Evolutionary conservation across 2,888 invertebrate genomes (phyloP), one percentile per base, ranked within the genome.

Genomic region (Drosophila picticornis): DNA sequence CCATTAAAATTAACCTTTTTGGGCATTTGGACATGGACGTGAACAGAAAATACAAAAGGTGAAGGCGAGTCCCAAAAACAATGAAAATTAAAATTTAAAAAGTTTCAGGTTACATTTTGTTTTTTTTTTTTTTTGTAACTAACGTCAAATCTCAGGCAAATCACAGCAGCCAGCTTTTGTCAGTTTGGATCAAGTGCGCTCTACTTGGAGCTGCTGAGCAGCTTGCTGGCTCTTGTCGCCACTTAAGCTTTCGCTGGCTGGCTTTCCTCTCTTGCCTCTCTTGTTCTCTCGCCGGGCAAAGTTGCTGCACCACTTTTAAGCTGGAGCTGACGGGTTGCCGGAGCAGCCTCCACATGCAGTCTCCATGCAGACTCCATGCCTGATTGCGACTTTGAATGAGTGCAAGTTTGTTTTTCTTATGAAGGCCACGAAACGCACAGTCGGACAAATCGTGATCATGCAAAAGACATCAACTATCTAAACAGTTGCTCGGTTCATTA

Each of bases 1-100:
- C 88, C 91, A 87, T 87, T 87, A 91, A 91, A 91, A 88, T 75
- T 84, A 88, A 87, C 90, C 87, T 87, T 80, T 90, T 83, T 59
- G 50, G 64, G 46, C 46, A 64, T 62, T 61, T 51, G 48, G 58
- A 11, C 36, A 61, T 64, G 60, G 59, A 70, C 56, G 53, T 61
- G 57, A 59, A 74, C 9, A 2, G 13, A 38, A 38, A 27, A 27
- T 29, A 27, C 46, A 68, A 46, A 50, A 78, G 59, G 58, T 70
- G 65, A 62, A 79, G 68, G 86, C 57, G 56, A 52, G 25, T 25
- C 13, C 2, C n/a, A n/a, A 19, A 50, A 60, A 25, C 38, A 69
- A 60, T 66, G 61, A 50, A 80, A 72, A 62, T 46, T 16, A 46
- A 46, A 22, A 46, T 25, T 25, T 16, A 16, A 25, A 46, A 46